Percentiles rank a stretch among this genome's conserved stretches.
Conservation (phyloP, 1,140 invertebrate genomes). For the Pseudoatta argentina region DNA sequence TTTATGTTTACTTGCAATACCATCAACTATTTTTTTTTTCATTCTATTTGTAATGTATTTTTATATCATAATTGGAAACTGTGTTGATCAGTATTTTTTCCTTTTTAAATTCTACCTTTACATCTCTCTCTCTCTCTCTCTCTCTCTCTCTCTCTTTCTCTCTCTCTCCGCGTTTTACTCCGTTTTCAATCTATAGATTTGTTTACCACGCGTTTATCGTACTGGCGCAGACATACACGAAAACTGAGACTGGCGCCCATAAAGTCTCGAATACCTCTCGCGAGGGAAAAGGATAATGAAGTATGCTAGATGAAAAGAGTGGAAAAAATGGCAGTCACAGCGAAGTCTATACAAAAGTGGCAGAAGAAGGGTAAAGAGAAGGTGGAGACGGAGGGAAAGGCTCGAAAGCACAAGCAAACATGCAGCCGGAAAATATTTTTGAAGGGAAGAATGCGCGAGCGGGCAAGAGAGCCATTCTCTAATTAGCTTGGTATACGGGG, state of each 20-base stretch:
- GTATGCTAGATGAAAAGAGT: neutral
- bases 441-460: constrained; percentile 75
- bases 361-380: neutral
- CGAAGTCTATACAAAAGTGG: constrained; percentile 22
- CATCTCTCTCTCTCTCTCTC: neutral
- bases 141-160: too few relatives aligned
- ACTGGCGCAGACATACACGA: constrained; percentile 21
- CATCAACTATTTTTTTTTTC: constrained; percentile 20
- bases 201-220: constrained; percentile 30
- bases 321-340: constrained; percentile 25
- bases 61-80: constrained; percentile 18
- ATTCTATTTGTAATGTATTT: constrained; percentile 35
- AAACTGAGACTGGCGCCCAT: constrained; percentile 20
- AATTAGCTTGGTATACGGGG: constrained; percentile 81
- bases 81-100: constrained; percentile 34
- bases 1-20: constrained; percentile 36
- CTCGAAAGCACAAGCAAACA: constrained; percentile 26
- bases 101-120: constrained; percentile 7
- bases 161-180: neutral
- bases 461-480: constrained; percentile 77
- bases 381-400: constrained; percentile 7
- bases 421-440: constrained; percentile 75
- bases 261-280: constrained; percentile 45
- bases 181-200: constrained; percentile 38
- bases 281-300: neutral